Percentiles rank a stretch among this genome's conserved stretches.
phyloP scores from a whole-genome alignment of 1,140 invertebrate species.

The Stenopsyche tienmushanensis region DNA sequence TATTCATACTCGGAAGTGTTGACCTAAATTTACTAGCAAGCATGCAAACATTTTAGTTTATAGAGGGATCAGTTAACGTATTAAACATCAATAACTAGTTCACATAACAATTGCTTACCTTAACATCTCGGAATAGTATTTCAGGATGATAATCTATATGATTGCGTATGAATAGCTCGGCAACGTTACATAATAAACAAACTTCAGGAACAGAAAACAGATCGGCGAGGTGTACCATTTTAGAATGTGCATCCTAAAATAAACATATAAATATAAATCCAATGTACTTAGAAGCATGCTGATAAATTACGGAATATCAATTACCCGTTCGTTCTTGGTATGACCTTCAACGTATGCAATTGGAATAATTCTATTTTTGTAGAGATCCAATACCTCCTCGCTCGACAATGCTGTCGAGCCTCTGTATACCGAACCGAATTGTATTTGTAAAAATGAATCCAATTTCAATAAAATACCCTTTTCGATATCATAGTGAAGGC shows the following conservation, averaged over 20 bases:
- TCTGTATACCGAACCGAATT: constrained; percentile 92
- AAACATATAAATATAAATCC: constrained; percentile 23
- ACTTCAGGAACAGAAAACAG: constrained; percentile 98
- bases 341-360: constrained; percentile 78
- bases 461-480: constrained; percentile 94
- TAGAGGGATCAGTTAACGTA: too few relatives aligned
- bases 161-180: constrained; percentile 88
- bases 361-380: constrained; percentile 83
- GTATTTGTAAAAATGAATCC: constrained; percentile 95
- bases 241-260: constrained; percentile 67
- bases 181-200: constrained; percentile 87
- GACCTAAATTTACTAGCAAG: too few relatives aligned
- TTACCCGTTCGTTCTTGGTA: constrained; percentile 55
- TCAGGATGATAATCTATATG: constrained; percentile 93
- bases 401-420: constrained; percentile 78
- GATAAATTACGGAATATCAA: constrained; percentile 41
- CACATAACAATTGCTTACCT: too few relatives aligned
- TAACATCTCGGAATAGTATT: constrained; percentile 93
- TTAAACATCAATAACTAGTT: too few relatives aligned
- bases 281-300: constrained; percentile 22
- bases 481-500: constrained; percentile 95
- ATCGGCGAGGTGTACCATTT: constrained; percentile 95
- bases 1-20: too few relatives aligned
- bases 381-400: constrained; percentile 83
- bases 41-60: too few relatives aligned